Evolutionary conservation across 2,888 invertebrate species (phyloP), one percentile per base, ranked within the genome.

Genomic region (Alloplasta piceator): DNA sequence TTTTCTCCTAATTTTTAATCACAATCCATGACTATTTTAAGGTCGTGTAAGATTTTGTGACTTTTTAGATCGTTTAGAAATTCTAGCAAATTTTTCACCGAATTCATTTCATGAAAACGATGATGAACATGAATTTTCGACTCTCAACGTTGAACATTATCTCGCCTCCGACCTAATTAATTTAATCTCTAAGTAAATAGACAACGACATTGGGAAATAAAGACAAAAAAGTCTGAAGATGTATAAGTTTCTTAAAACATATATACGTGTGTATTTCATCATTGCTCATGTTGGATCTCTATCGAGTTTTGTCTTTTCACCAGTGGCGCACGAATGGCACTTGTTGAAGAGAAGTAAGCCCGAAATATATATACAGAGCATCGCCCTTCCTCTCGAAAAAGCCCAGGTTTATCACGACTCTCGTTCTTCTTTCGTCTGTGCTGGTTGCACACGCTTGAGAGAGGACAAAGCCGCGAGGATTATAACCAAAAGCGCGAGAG

Each of bases 381-480:
- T 26, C 48, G n/a, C 12, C 12, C 41, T 38, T 38, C 26, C 41
- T 16, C 50, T 9, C 60, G 66, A 26, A 41, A 71, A 64, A 72
- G 64, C 38, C 55, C 52, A 50, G 58, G 63, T 72, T 80, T 67
- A 39, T 52, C 52, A 38, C 41, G 67, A 46, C 7, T 63, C 56
- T 63, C 36, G 76, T 76, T 61, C 72, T 72, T 56, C 41, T 46
- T 39, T 38, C 64, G 58, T 12, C 56, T 58, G 14, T 46, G 52
- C 50, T 50, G 58, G 46, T 14, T 43, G 50, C 36, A 56, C 41
- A 39, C 58, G 60, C 68, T 56, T 38, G 74, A 74, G 74, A 36
- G 43, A 74, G 75, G 60, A 71, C 74, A 80, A 80, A 80, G 74
- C 71, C 70, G 14, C 58, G 66, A 12, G 70, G 66, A 80, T 67